phyloP scores from a whole-genome alignment of 2,113 vertebrate genomes.

The Gambusia affinis region DNA sequence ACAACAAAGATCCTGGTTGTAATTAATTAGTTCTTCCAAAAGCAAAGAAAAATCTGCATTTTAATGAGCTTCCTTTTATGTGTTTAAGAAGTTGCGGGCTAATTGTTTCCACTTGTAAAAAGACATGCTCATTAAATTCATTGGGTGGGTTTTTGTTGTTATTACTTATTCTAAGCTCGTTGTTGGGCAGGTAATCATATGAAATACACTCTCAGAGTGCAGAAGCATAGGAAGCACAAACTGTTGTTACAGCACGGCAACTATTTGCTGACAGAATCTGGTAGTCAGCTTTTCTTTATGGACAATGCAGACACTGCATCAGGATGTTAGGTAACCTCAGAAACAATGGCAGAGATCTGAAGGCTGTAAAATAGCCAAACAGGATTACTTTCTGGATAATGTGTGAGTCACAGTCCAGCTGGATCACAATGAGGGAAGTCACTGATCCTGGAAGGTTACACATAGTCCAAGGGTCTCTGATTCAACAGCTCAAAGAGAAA shows the following conservation, averaged over 20 bases:
- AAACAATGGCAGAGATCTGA: conserved; percentile 20
- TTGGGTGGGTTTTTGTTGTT: neutral
- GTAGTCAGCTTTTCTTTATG: conserved; percentile 4
- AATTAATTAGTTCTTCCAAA: neutral
- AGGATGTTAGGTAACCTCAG: conserved; percentile 1
- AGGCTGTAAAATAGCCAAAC: conserved; percentile 29
- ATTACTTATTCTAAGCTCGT: neutral
- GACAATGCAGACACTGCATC: conserved; percentile 7
- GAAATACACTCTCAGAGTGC: conserved; percentile 5
- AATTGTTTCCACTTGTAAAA: neutral
- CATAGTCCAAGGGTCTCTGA: conserved; percentile 14
- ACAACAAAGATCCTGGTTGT: neutral
- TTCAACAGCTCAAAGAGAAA: conserved; percentile 18
- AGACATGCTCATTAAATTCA: neutral
- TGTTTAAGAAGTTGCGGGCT: neutral
- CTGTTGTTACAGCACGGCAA: neutral
- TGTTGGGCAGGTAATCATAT: neutral
- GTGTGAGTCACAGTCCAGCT: conserved; percentile 52
- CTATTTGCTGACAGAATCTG: conserved; percentile 12
- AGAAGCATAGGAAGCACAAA: conserved; percentile 2
- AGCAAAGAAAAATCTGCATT: neutral
- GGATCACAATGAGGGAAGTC: conserved; percentile 31
- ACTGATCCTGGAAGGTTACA: conserved; percentile 34
- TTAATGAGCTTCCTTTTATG: neutral
- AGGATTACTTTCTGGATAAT: conserved; percentile 51